These are phyloP conservation scores for Scelioninae gen. 2 DNA, from an alignment of 2,888 invertebrate species.

Conservation along the genomic window DNA sequence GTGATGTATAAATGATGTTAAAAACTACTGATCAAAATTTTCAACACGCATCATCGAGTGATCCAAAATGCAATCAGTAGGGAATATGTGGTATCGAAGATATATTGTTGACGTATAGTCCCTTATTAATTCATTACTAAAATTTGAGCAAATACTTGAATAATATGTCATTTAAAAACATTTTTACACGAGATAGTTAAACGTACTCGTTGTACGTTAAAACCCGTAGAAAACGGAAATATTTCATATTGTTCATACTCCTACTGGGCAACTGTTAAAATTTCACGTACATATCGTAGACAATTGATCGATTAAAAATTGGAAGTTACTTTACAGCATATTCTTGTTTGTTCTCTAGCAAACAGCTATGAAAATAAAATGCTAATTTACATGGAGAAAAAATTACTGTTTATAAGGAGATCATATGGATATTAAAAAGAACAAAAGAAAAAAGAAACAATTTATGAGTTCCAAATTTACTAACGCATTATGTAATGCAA, in stretches of 20 bases:
- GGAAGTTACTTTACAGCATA: too few relatives aligned
- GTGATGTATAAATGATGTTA: background rate
- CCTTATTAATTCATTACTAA: constrained; percentile 20
- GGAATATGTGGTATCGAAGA: too few relatives aligned
- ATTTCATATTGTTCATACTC: constrained; percentile 22
- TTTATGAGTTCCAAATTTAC: too few relatives aligned
- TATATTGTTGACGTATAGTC: constrained; percentile 19
- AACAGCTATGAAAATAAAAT: too few relatives aligned
- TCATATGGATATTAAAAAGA: too few relatives aligned
- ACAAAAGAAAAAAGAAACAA: too few relatives aligned
- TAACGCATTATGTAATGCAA: too few relatives aligned
- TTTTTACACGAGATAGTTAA: constrained; percentile 6
- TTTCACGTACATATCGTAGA: background rate
- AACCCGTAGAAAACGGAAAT: constrained; percentile 14
- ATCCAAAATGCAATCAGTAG: too few relatives aligned
- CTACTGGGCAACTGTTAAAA: constrained; percentile 6
- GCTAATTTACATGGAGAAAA: too few relatives aligned
- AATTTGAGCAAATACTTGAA: constrained; percentile 37
- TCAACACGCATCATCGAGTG: background rate
- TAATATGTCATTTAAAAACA: constrained; percentile 18
- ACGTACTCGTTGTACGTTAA: background rate
- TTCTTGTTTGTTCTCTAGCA: too few relatives aligned
- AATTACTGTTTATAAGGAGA: too few relatives aligned
- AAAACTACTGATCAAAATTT: background rate
- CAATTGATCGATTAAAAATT: too few relatives aligned